A percentile compares a stretch with the other conserved stretches of the same genome.
Conservation (phyloP, 1,140 invertebrate genomes). For the Cyclina sinensis region DNA sequence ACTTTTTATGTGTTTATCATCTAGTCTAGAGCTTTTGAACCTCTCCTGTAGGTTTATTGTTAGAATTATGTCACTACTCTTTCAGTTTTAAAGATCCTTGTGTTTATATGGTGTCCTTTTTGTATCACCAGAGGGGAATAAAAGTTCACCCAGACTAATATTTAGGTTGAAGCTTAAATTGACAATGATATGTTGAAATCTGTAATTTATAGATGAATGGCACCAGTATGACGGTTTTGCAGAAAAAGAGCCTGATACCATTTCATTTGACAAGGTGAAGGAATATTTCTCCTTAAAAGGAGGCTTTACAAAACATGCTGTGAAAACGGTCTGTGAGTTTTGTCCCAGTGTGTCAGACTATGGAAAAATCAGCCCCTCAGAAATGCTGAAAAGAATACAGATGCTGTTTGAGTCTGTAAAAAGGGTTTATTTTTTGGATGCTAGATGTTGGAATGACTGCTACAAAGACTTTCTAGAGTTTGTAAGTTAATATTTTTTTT, state of each 20-base stretch:
- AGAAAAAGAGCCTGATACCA: neutral
- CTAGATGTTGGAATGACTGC: neutral
- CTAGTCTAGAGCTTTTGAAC: no score
- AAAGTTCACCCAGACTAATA: no score
- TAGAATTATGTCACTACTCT: no score
- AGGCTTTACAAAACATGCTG: neutral
- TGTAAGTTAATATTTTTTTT: no score
- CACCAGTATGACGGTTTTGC: constrained; percentile 16
- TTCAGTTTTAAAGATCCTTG: no score
- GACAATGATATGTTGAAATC: no score
- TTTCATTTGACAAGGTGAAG: neutral
- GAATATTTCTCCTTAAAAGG: neutral
- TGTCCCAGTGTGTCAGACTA: neutral
- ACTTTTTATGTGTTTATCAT: no score
- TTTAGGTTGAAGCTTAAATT: no score
- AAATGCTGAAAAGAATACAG: neutral
- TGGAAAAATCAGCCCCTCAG: neutral
- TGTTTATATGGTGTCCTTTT: no score
- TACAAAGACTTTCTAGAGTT: neutral
- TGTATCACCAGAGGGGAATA: no score
- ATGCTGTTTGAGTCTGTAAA: constrained; percentile 15
- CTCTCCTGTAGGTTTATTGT: no score
- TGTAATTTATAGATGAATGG: constrained; percentile 1
- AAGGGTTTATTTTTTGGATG: constrained; percentile 2
- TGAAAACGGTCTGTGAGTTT: neutral